phyloP scores from a whole-genome alignment of 2,113 vertebrate species.

The Progne subis region DNA sequence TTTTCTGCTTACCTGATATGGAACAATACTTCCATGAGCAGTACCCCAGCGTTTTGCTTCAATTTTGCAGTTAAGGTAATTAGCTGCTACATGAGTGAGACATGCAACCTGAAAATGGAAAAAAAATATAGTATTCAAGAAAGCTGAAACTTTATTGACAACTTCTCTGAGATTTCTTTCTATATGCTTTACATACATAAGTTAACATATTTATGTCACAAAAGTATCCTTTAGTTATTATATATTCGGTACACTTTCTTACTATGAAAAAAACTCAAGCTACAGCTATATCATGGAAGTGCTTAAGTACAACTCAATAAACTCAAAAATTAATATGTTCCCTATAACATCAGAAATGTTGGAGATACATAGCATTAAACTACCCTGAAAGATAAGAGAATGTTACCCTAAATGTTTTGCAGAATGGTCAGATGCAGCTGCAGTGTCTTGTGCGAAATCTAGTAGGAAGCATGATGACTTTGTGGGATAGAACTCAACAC shows the following conservation, averaged over 20 bases:
- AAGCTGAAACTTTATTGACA: neutral
- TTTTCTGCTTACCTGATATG: conserved; percentile 81
- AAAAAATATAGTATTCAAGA: neutral
- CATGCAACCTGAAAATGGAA: conserved; percentile 81
- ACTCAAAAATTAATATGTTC: neutral
- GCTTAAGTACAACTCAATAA: neutral
- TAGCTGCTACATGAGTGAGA: conserved; percentile 84
- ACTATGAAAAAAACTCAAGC: neutral
- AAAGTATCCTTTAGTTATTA: neutral
- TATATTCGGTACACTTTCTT: neutral
- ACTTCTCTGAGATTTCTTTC: neutral
- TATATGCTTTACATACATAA: neutral
- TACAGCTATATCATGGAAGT: neutral
- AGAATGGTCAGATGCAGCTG: neutral
- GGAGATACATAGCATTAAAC: neutral
- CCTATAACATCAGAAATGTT: neutral
- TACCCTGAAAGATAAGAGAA: neutral
- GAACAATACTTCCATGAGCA: conserved; percentile 87
- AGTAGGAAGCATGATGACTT: neutral
- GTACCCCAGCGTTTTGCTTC: conserved; percentile 85
- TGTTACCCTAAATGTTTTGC: neutral
- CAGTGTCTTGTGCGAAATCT: neutral
- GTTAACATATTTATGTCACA: neutral
- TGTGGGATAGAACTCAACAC: neutral
- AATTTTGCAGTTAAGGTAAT: conserved; percentile 81